These are phyloP conservation scores for Palaemon carinicauda DNA, from an alignment of 1,140 invertebrate genomes.

Conservation along the genomic window DNA sequence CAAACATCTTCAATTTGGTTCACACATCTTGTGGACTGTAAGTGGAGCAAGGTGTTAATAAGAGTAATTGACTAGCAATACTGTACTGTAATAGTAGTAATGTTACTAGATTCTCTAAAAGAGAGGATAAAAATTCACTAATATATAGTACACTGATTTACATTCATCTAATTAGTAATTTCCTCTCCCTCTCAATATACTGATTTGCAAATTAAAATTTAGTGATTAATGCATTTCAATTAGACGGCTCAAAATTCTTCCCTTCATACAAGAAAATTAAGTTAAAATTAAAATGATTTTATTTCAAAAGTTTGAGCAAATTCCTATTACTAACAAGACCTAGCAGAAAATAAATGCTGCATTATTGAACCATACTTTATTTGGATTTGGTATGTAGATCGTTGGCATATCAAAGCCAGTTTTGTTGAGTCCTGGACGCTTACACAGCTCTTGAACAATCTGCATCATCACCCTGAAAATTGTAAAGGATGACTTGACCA, in stretches of 20 bases:
- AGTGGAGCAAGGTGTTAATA: not conserved
- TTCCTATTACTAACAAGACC: too few species aligned
- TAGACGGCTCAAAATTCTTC: too few species aligned
- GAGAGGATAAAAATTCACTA: too few species aligned
- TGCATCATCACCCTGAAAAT: conserved; percentile 73
- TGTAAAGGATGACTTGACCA: conserved; percentile 39
- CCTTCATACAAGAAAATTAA: too few species aligned
- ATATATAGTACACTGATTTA: not conserved
- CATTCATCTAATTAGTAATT: too few species aligned
- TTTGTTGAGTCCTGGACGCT: conserved; percentile 70
- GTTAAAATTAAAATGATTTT: too few species aligned
- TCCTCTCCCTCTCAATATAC: too few species aligned
- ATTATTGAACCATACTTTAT: conserved; percentile 64
- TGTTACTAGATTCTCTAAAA: too few species aligned
- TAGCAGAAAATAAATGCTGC: not conserved
- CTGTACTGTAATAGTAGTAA: too few species aligned
- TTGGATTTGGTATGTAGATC: conserved; percentile 70
- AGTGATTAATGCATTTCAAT: too few species aligned
- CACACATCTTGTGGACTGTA: conserved; percentile 64
- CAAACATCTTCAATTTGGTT: conserved; percentile 74
- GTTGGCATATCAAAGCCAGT: conserved; percentile 74
- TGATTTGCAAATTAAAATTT: too few species aligned
- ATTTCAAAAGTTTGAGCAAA: too few species aligned
- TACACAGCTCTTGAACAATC: conserved; percentile 74
- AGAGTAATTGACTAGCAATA: not conserved